Base-by-base conservation (phyloP, 2,797 vertebrate species). In the Smutsia temminckii region DNA sequence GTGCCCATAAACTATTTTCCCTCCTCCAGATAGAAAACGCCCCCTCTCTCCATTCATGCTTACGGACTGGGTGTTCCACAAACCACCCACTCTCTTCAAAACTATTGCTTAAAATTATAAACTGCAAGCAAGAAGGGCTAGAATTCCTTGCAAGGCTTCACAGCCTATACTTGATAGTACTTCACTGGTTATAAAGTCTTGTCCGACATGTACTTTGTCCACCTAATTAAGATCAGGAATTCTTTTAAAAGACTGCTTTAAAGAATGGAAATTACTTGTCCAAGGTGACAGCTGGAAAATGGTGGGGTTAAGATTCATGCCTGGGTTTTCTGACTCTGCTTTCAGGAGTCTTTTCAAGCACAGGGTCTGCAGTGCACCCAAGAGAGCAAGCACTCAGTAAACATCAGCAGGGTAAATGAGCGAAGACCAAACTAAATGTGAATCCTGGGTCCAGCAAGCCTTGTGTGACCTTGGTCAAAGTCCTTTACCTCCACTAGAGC, bases 61-160 rank as follows among this genome's bases (percentile, higher is more conserved):
- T 72, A 75, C 25, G 42, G 14, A 91, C 66, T 9, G 55, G 46
- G 21, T n/a, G 91, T 87, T 91, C 83, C 69, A 80, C 29, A 23
- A 84, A 85, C 20, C 27, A 55, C 46, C 17, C 59, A 27, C 8
- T 93, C 61, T 72, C 51, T 80, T 63, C 34, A 86, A 83, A 94
- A 86, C n/a, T 10, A 89, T 11, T 74, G 64, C 57, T 92, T 63
- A 42, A n/a, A 86, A 72, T 55, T 37, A 69, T 32, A 80, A 84
- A 68, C 53, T 49, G 49, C 21, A 46, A 29, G 83, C 53, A 79
- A 32, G 57, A 79, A 79, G 42, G 49, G 20, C 84, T 63, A 69
- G 27, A 57, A 66, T 87, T 89, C 61, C 79, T 42, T 51, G 32
- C 4, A 53, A 20, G 49, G 6, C 25, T 34, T 69, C 72, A 57